A percentile compares a stretch with the other conserved stretches of the same genome.
These are phyloP conservation scores for Turnix velox DNA, from an alignment of 2,113 vertebrate genomes.

Conservation along the genomic window DNA sequence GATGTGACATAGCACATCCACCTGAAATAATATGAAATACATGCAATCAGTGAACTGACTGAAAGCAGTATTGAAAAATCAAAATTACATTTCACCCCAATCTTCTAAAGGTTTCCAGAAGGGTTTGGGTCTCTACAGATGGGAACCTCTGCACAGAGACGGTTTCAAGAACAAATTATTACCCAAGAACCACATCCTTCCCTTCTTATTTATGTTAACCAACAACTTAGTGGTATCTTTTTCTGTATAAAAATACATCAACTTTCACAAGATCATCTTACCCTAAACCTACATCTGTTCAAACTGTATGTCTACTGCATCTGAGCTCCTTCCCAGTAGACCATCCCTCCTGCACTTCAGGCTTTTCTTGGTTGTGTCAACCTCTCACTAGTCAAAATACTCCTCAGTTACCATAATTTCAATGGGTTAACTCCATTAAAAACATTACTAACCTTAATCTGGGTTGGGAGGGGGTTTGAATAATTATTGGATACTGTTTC, in stretches of 20 bases:
- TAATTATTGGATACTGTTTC: background rate
- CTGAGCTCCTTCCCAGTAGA: background rate
- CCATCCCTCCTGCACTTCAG: background rate
- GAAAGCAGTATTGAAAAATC: background rate
- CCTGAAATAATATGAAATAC: background rate
- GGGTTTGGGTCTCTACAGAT: background rate
- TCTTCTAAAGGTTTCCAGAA: background rate
- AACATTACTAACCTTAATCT: background rate
- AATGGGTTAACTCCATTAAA: background rate
- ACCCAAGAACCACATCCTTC: background rate
- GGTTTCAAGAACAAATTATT: too few species aligned
- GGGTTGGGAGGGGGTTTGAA: background rate
- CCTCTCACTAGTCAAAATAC: background rate
- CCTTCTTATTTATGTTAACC: background rate
- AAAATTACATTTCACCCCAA: background rate
- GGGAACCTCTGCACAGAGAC: background rate
- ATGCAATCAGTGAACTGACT: background rate
- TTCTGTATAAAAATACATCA: background rate
- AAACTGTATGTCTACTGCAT: background rate
- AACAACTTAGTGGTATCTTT: background rate
- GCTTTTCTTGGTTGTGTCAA: background rate
- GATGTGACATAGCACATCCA: background rate
- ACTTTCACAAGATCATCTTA: background rate
- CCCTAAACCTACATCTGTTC: background rate
- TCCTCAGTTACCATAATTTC: background rate